These are phyloP conservation scores for Pelusios castaneus DNA, from an alignment of 2,113 vertebrate species.

Conservation along the genomic window DNA sequence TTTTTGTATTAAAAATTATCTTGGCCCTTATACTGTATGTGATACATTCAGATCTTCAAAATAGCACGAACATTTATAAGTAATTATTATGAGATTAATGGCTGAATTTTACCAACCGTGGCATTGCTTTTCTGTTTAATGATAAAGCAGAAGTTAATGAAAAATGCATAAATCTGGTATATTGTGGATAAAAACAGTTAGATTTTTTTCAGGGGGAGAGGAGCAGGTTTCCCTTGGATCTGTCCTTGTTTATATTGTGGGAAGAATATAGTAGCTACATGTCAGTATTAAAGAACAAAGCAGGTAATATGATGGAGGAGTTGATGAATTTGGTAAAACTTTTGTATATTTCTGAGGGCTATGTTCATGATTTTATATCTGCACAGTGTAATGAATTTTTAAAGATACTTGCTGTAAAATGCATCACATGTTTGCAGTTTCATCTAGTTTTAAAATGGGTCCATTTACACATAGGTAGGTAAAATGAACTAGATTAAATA, in stretches of 20 bases:
- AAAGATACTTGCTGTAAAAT: conserved; percentile 2
- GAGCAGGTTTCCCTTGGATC: conserved; percentile 36
- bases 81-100: conserved; percentile 72
- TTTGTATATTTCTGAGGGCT: conserved; percentile 8
- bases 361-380: conserved; percentile 1
- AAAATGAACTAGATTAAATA: conserved; percentile 26
- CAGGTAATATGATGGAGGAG: conserved; percentile 11
- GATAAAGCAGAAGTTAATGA: conserved; percentile 63
- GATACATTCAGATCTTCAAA: conserved; percentile 59
- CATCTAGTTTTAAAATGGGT: not conserved
- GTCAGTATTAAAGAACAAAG: conserved; percentile 10
- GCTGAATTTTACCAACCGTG: conserved; percentile 59
- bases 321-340: conserved; percentile 41
- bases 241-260: conserved; percentile 23
- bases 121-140: conserved; percentile 63
- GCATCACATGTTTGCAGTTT: not conserved
- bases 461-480: not conserved
- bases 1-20: conserved; percentile 49
- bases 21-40: conserved; percentile 46
- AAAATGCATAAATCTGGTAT: conserved; percentile 65
- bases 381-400: not conserved
- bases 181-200: conserved; percentile 47
- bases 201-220: not conserved
- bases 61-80: conserved; percentile 64
- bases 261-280: conserved; percentile 7